Evolutionary conservation across 2,888 invertebrate species (phyloP), one percentile per base, ranked within the genome.

Genomic region (Ormyrus thymus): DNA sequence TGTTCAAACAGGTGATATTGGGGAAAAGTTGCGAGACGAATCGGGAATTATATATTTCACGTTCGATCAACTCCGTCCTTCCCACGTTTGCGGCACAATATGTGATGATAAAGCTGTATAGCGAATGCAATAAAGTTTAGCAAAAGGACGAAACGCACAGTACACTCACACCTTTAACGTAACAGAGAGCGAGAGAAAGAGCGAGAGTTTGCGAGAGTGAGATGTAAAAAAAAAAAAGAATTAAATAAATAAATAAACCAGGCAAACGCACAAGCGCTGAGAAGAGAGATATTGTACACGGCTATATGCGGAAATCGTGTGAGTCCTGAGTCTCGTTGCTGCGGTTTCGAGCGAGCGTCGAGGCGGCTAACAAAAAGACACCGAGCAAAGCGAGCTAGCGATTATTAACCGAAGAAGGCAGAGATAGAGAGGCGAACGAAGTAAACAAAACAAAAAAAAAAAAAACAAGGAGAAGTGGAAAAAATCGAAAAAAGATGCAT

Each of bases 61-160:
- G 66, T 75, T 77, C 71, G 77, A 78, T 78, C 71, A 73, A 72
- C 78, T 81, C 78, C 81, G 78, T 78, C 81, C 81, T 78, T 78
- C 72, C 69, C 69, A 65, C 69, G 75, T 81, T 78, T 78, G 65
- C 71, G 59, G 62, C 73, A 59, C 55, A 69, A 68, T 75, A 76
- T 61, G 76, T 69, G 64, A 73, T 65, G 56, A 76, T 64, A 58
- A 69, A 79, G 55, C 61, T 75, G 11, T 70, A 48, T 15, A 69
- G 53, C 48, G 62, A 59, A 61, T 58, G 61, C 53, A 68, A 74
- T 55, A 71, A 78, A 53, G 48, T 13, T 46, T 6, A 46, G 59
- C 78, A 64, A 70, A 58, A 4, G 58, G 62, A 73, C 45, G 46
- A 62, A 56, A 75, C 80, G 76, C 77, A 72, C 70, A 75, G 29